A percentile compares a stretch with the other conserved stretches of the same genome.
Evolutionary conservation across 1,140 invertebrate genomes (phyloP).

Genomic region (Saccostrea echinata): DNA sequence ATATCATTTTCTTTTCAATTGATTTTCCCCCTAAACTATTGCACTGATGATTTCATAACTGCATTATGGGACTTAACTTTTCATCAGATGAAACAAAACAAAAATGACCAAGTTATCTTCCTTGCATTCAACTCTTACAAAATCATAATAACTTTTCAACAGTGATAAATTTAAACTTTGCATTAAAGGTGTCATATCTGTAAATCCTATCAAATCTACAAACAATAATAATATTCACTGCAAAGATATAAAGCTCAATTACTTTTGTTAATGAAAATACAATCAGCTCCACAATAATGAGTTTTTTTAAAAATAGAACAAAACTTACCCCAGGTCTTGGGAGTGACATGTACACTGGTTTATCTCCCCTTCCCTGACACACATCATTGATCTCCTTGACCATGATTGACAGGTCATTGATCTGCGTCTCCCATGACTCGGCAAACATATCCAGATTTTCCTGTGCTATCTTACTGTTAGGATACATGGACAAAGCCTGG

Average conservation of each 20-base stretch:
- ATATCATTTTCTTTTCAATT: too few relatives aligned
- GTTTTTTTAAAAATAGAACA: neutral
- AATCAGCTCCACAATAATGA: neutral
- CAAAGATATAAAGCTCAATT: neutral
- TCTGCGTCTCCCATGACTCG: constrained; percentile 97
- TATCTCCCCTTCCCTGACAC: constrained; percentile 86
- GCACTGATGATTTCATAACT: neutral
- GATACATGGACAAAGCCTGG: constrained; percentile 93
- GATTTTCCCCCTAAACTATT: too few relatives aligned
- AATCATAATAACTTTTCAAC: neutral
- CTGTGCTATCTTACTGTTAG: constrained; percentile 95
- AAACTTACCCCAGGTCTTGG: constrained; percentile 93
- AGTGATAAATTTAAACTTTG: neutral
- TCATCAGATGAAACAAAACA: neutral
- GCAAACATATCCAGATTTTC: constrained; percentile 99
- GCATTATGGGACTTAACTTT: neutral
- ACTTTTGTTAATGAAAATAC: constrained; percentile 3
- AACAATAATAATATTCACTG: neutral
- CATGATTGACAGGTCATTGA: constrained; percentile 91
- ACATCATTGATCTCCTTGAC: constrained; percentile 91
- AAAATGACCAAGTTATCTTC: neutral
- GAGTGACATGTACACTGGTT: constrained; percentile 95
- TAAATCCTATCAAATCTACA: too few relatives aligned
- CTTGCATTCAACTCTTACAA: neutral
- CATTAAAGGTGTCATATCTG: too few relatives aligned